Base-by-base conservation (phyloP, 2,888 invertebrate species). In the Platypus cylindrus region DNA sequence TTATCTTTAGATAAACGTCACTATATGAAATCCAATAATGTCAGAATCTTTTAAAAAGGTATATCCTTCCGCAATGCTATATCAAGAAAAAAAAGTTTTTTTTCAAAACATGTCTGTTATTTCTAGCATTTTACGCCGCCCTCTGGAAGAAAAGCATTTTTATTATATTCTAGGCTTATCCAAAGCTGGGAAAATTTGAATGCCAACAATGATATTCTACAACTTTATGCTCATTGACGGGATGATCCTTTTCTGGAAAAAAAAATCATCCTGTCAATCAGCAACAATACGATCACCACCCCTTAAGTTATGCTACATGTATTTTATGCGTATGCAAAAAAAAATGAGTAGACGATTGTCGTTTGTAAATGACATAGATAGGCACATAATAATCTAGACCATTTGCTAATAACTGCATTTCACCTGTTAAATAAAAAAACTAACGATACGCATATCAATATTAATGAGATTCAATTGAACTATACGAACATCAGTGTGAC, bases 191-290 rank as follows among this genome's bases (percentile, higher is more conserved):
- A 56, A 63, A 63, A 62, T 63, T 62, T 62, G 59, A 62, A 63
- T 63, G 63, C 62, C 63, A 62, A 59, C 58, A 47, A 43, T 61
- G 63, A 63, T 63, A 61, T 61, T 59, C 56, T 48, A 48, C 51
- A 51, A 53, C 50, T 51, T 50, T 48, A 45, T 48, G 45, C 45
- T 43, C 45, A 45, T 38, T 52, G 53, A 54, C 49, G 48, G 49
- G 38, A 47, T 56, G 54, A 54, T 56, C 53, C 52, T 48, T 42
- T 34, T 37, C 40, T 37, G 43, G 41, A 47, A 47, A n/a, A n/a
- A n/a, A n/a, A n/a, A n/a, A 47, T 47, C 45, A 43, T 37, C 42
- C 45, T 47, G 50, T 52, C 52, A 52, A 49, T 50, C 52, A 51
- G 39, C 30, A 36, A 33, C 36, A 26, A 40, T 30, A 30, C 30